Base-by-base conservation (phyloP, 2,888 invertebrate species). In the Dendrolimus pini region DNA sequence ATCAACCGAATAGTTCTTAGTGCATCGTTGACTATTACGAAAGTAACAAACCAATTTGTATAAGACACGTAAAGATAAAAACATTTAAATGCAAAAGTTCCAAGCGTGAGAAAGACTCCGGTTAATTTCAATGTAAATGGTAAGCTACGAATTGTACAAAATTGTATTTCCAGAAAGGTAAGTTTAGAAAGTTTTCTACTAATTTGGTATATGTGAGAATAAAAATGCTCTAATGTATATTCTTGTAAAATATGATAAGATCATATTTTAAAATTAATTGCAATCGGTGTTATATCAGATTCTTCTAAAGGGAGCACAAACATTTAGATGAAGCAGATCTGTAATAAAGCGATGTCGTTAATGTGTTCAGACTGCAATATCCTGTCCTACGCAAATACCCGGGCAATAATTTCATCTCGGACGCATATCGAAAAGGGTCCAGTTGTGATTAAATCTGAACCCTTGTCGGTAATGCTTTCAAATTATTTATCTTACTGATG, bases 301-400 rank as follows among this genome's bases (percentile, higher is more conserved):
- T 13, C 54, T 54, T 54, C 9, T 13, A 18, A 10, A 54, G 30
- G n/a, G 13, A 54, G 13, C 9, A 18, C 9, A 54, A 54, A 54
- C 18, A 30, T 8, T 13, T 12, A 52, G 12, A 52, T 52, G 52
- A n/a, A 12, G 10, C 52, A 52, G n/a, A 52, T 52, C 10, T 52
- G n/a, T 7, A 12, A 30, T 30, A 30, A 30, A 30, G 47, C 47
- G 12, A 47, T 2, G 47, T 10, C 47, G 69, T 69, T 68, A 68
- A 68, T 60, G 64, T 67, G 65, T 66, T 68, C 72, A 79, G 79
- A 78, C 77, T 65, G 75, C 70, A 83, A 88, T 85, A 81, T 84
- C 85, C 84, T 76, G 78, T 77, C 71, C 67, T 66, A 67, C 69
- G 70, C 66, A 69, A 66, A 64, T 70, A 64, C 65, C 65, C 63